phyloP scores from a whole-genome alignment of 2,113 vertebrate genomes.

The Cebidichthys violaceus region DNA sequence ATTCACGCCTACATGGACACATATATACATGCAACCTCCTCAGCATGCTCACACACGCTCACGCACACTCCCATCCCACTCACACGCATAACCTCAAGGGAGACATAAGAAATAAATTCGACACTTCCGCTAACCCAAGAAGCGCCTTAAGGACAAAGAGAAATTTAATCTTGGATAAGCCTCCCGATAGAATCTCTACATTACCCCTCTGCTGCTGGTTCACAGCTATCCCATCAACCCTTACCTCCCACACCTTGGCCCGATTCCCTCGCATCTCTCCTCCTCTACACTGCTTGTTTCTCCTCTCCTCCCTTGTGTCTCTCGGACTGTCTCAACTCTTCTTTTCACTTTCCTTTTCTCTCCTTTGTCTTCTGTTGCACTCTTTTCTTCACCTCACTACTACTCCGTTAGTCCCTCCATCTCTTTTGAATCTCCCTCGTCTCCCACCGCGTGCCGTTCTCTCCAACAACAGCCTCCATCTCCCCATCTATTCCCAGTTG shows the following conservation, averaged over 20 bases:
- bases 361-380: background rate
- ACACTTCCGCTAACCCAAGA: constrained; percentile 79
- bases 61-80: constrained; percentile 46
- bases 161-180: constrained; percentile 83
- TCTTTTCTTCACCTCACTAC: constrained; percentile 26
- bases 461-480: constrained; percentile 25
- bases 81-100: constrained; percentile 65
- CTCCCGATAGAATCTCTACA: constrained; percentile 78
- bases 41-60: constrained; percentile 5
- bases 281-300: constrained; percentile 39
- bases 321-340: constrained; percentile 5
- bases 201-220: constrained; percentile 76
- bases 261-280: constrained; percentile 55
- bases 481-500: constrained; percentile 48
- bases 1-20: constrained; percentile 40
- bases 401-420: constrained; percentile 2
- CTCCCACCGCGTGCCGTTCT: constrained; percentile 19
- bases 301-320: background rate
- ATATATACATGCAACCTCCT: constrained; percentile 10
- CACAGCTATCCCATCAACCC: constrained; percentile 77
- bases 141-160: constrained; percentile 81
- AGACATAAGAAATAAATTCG: constrained; percentile 77
- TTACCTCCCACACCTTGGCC: constrained; percentile 75
- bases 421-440: background rate
- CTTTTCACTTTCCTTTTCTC: background rate